These are phyloP conservation scores for Gallinago undulata DNA, from an alignment of 2,113 vertebrate species.

Conservation along the genomic window DNA sequence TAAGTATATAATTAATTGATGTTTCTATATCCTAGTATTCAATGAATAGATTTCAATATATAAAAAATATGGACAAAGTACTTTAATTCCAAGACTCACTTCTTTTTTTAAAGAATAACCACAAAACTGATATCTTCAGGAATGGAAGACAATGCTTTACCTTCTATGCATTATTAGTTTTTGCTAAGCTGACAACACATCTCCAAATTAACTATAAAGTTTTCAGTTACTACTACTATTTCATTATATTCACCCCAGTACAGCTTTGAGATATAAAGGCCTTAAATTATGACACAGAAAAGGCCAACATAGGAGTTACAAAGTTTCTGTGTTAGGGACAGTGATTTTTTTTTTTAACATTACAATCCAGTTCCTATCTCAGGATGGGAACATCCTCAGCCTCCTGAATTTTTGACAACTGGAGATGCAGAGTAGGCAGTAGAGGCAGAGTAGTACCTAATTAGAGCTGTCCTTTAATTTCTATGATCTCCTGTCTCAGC, in stretches of 20 bases:
- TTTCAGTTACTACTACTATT: not conserved
- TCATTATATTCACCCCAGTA: not conserved
- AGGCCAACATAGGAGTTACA: accelerated
- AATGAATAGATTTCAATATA: not conserved
- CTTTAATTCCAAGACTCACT: not conserved
- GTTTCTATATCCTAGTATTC: not conserved
- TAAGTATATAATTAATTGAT: not conserved
- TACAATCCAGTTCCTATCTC: not conserved
- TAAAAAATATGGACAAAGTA: not conserved
- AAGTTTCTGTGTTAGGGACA: not conserved
- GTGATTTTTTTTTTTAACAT: not conserved
- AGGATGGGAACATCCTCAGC: not conserved
- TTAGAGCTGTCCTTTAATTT: not conserved
- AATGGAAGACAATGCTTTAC: not conserved
- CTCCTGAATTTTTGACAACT: not conserved
- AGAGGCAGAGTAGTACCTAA: not conserved
- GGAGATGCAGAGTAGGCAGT: not conserved
- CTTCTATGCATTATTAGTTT: not conserved
- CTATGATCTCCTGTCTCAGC: not conserved
- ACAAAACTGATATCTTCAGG: not conserved
- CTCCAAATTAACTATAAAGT: not conserved
- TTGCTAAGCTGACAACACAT: not conserved
- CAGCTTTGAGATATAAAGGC: not conserved
- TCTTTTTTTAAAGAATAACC: not conserved
- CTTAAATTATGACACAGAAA: not conserved